phyloP scores from a whole-genome alignment of 2,113 vertebrate genomes.

The Columba janthina region DNA sequence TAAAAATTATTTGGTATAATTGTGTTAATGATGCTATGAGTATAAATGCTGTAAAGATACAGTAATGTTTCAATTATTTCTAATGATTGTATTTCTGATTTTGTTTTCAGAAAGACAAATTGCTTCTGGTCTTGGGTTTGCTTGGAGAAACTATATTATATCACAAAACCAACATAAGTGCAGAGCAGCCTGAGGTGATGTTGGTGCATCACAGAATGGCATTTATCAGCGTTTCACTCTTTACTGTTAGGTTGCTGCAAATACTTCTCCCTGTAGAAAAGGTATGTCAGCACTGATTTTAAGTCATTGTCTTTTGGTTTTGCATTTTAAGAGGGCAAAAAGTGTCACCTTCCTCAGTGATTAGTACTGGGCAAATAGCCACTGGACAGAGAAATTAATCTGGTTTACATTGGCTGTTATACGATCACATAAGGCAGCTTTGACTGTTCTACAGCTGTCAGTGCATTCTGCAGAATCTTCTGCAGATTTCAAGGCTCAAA shows the following conservation, averaged over 20 bases:
- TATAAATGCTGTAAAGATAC: background rate
- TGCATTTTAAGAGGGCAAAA: background rate
- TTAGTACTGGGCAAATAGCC: background rate
- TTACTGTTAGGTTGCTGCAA: constrained; percentile 87
- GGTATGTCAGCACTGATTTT: constrained; percentile 71
- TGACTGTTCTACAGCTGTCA: background rate
- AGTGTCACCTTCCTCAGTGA: background rate
- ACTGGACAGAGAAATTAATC: background rate
- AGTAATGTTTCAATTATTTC: background rate
- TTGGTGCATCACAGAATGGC: constrained; percentile 86
- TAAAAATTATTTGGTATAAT: background rate
- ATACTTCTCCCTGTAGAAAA: constrained; percentile 91
- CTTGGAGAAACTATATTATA: constrained; percentile 85
- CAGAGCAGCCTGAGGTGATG: constrained; percentile 73
- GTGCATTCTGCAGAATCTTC: background rate
- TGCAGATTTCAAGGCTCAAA: background rate
- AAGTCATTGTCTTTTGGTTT: background rate
- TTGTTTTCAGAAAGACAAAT: constrained; percentile 83
- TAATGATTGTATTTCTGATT: background rate
- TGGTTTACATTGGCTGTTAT: background rate
- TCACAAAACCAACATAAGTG: constrained; percentile 75
- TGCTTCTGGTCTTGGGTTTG: constrained; percentile 79
- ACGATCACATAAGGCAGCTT: background rate
- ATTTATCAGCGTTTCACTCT: constrained; percentile 82
- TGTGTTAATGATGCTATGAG: background rate